Evolutionary conservation across 2,113 vertebrate genomes (phyloP).

Genomic region (Crotalus tigris): DNA sequence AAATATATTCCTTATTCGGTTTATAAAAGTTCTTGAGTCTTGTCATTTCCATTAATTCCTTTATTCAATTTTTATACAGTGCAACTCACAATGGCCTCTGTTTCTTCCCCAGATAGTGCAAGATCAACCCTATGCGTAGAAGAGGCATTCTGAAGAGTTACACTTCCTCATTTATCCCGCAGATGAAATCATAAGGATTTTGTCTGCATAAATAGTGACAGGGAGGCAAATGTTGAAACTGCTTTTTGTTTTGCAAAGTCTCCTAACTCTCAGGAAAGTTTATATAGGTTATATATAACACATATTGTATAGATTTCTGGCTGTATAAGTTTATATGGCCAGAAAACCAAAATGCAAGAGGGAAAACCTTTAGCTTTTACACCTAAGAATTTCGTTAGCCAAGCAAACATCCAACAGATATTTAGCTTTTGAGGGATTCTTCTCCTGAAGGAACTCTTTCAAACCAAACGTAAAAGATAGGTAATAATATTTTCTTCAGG

Average conservation of each 20-base stretch:
- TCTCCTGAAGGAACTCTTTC: not conserved
- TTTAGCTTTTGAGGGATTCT: not conserved
- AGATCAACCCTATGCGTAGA: not conserved
- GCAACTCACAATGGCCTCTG: not conserved
- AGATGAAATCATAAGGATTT: not conserved
- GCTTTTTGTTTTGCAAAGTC: not conserved
- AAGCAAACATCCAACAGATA: not conserved
- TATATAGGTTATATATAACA: not conserved
- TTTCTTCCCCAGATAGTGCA: not conserved
- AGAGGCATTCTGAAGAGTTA: not conserved
- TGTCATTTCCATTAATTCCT: not conserved
- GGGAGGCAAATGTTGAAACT: not conserved
- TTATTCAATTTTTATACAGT: not conserved
- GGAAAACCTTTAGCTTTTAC: not conserved
- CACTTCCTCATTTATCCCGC: not conserved
- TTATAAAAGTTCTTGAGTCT: not conserved
- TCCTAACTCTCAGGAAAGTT: not conserved
- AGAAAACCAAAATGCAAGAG: not conserved
- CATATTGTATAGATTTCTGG: not conserved
- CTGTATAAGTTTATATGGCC: not conserved
- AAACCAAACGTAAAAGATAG: not conserved
- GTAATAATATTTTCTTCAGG: not conserved
- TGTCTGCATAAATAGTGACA: not conserved
- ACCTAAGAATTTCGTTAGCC: not conserved
- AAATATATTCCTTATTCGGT: not conserved